Conservation (phyloP, 2,113 vertebrate species). For the Irena cyanogastra region DNA sequence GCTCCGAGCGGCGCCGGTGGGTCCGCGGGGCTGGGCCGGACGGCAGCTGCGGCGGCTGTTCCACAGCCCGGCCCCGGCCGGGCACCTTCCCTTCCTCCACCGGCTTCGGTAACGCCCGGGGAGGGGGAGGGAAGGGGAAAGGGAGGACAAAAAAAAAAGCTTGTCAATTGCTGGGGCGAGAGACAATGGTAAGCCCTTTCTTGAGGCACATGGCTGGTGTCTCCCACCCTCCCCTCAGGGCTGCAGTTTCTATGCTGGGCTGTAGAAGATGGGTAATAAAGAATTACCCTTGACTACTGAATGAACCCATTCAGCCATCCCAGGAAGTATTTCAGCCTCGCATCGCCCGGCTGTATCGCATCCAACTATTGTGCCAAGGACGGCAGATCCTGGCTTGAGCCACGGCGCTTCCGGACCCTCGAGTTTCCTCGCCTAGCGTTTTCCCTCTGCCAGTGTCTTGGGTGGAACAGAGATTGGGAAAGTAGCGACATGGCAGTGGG, state of each 20-base stretch:
- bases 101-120: neutral
- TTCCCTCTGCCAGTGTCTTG: neutral
- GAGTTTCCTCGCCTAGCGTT: neutral
- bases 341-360: neutral
- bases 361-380: slow-evolving; percentile 11
- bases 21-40: neutral
- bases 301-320: slow-evolving; percentile 23
- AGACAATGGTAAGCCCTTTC: slow-evolving; percentile 44
- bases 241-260: neutral
- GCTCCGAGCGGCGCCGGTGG: neutral
- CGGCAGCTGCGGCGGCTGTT: neutral
- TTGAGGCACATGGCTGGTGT: neutral
- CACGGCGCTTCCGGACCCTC: neutral
- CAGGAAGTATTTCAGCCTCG: slow-evolving; percentile 29
- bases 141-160: neutral
- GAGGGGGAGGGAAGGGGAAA: neutral
- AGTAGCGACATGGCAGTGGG: neutral
- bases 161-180: neutral
- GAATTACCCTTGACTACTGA: neutral
- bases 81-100: neutral
- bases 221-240: neutral
- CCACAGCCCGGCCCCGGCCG: neutral
- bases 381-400: neutral
- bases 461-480: neutral
- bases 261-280: neutral